Evolutionary conservation across 1,140 invertebrate genomes (phyloP).

Genomic region (Coelopa frigida): DNA sequence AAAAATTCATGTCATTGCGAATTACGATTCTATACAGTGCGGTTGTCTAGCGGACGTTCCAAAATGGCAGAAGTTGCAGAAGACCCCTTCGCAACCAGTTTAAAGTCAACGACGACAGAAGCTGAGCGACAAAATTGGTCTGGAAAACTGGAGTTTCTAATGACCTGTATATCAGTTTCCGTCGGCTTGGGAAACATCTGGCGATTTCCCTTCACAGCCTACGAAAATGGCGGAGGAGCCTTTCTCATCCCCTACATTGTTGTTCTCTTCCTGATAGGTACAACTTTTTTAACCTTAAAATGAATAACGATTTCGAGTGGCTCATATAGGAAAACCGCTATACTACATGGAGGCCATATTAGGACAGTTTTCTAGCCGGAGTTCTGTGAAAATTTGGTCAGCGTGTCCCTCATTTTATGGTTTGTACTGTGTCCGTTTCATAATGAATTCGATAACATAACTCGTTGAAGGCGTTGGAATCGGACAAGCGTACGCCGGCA

Average conservation of each 20-base stretch:
- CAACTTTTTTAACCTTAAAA: neutral
- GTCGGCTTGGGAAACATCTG: slow-evolving; percentile 66
- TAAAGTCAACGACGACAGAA: too few species aligned
- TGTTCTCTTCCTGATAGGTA: slow-evolving; percentile 73
- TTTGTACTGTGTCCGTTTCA: too few species aligned
- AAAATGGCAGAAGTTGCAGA: too few species aligned
- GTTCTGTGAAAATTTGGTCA: slow-evolving; percentile 55
- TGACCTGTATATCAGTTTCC: slow-evolving; percentile 83
- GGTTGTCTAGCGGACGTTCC: too few species aligned
- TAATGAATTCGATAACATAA: too few species aligned
- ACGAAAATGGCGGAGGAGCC: slow-evolving; percentile 63
- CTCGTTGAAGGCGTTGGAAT: slow-evolving; percentile 65
- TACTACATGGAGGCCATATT: slow-evolving; percentile 77
- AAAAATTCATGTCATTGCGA: too few species aligned
- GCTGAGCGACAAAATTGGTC: slow-evolving; percentile 70
- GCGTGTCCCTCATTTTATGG: slow-evolving; percentile 51
- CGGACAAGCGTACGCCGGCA: slow-evolving; percentile 64
- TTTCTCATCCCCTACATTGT: slow-evolving; percentile 81
- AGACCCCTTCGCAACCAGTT: too few species aligned
- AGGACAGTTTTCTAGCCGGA: slow-evolving; percentile 62
- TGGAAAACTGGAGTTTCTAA: slow-evolving; percentile 76
- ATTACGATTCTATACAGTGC: too few species aligned
- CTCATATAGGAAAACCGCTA: slow-evolving; percentile 54
- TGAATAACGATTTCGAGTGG: neutral
- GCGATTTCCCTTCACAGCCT: slow-evolving; percentile 75